A percentile compares a stretch with the other conserved stretches of the same genome.
Evolutionary conservation across 2,797 vertebrate genomes (phyloP).

Genomic region (Poecilia picta): DNA sequence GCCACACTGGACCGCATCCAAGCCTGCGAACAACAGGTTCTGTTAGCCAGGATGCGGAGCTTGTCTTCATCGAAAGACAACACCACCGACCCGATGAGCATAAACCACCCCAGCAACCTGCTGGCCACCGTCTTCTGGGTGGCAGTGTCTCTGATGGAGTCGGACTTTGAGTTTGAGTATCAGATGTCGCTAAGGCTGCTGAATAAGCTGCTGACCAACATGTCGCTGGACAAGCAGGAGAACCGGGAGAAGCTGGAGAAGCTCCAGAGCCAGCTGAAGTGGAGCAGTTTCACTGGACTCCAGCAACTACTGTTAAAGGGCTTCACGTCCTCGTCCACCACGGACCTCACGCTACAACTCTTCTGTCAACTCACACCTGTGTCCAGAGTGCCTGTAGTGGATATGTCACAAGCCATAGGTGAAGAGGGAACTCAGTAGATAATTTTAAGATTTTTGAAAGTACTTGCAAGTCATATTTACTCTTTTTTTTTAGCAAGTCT

Average conservation of each 20-base stretch:
- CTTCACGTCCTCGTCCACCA: constrained; percentile 94
- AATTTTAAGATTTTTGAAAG: background rate
- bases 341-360: constrained; percentile 93
- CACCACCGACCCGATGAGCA: constrained; percentile 85
- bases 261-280: constrained; percentile 92
- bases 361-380: constrained; percentile 95
- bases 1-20: constrained; percentile 96
- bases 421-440: background rate
- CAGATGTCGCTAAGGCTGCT: constrained; percentile 93
- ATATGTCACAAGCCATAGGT: constrained; percentile 96
- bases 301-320: constrained; percentile 97
- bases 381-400: constrained; percentile 92
- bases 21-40: constrained; percentile 90
- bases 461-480: background rate
- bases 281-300: constrained; percentile 93
- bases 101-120: constrained; percentile 93
- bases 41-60: constrained; percentile 84
- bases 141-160: constrained; percentile 97
- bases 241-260: constrained; percentile 96
- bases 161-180: constrained; percentile 99
- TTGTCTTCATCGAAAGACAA: constrained; percentile 86
- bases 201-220: constrained; percentile 89
- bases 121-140: constrained; percentile 98
- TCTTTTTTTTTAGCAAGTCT: background rate
- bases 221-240: constrained; percentile 92